Conservation (phyloP, 2,113 vertebrate genomes). For the Vombatus ursinus region DNA sequence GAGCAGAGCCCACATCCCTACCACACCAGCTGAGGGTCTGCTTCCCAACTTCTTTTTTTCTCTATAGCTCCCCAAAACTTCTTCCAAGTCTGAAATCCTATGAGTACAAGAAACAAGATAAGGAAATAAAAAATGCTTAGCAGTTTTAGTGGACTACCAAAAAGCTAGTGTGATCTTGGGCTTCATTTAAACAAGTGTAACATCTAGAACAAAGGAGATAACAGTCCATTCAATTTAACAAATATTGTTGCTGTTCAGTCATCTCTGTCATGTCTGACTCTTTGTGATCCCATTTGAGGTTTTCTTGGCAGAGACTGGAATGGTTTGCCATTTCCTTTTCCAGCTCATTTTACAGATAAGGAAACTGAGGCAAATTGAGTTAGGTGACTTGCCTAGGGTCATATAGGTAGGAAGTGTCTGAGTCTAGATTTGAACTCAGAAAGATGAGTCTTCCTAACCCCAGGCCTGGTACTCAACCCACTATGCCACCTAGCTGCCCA, state of each 20-base stretch:
- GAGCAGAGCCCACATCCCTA: neutral
- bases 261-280: neutral
- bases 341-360: neutral
- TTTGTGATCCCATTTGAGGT: neutral
- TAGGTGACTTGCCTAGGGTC: neutral
- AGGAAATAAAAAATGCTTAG: neutral
- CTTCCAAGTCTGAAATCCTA: neutral
- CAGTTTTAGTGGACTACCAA: neutral
- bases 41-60: neutral
- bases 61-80: neutral
- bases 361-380: neutral
- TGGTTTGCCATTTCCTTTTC: neutral
- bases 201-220: neutral
- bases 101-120: neutral
- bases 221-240: neutral
- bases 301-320: neutral
- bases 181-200: neutral
- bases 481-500: neutral
- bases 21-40: neutral
- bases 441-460: neutral
- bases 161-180: neutral
- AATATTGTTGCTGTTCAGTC: neutral
- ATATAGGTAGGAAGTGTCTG: neutral
- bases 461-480: neutral
- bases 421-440: neutral